Evolutionary conservation across 2,797 vertebrate species (phyloP).

Genomic region (Nothura maculosa): DNA sequence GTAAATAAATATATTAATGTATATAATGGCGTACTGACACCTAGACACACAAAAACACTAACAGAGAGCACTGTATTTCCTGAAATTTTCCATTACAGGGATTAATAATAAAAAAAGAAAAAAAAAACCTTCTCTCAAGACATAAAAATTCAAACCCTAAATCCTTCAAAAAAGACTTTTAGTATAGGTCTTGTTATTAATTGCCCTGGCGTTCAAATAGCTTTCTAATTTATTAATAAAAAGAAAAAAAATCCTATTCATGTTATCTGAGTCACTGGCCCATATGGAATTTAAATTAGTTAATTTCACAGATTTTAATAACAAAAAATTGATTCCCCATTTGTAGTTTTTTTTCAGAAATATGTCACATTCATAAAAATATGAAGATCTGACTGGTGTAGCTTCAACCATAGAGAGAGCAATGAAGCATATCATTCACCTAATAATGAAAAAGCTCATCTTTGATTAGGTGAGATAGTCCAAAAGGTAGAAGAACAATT

Average conservation of each 20-base stretch:
- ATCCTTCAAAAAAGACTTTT: constrained; percentile 34
- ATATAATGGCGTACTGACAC: neutral
- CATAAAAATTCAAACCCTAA: neutral
- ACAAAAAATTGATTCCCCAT: constrained; percentile 15
- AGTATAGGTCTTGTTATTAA: neutral
- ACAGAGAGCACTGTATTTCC: neutral
- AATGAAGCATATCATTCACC: constrained; percentile 2
- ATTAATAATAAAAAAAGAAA: neutral
- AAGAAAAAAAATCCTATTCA: neutral
- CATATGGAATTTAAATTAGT: constrained; percentile 68
- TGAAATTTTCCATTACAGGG: neutral
- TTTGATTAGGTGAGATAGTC: constrained; percentile 42
- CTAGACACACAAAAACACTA: neutral
- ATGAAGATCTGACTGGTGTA: neutral
- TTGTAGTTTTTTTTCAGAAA: constrained; percentile 28
- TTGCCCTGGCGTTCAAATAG: constrained; percentile 1
- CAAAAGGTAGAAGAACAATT: neutral
- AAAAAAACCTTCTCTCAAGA: neutral
- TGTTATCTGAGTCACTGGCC: constrained; percentile 44
- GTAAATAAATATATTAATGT: neutral
- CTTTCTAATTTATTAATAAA: constrained; percentile 23
- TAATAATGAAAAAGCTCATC: neutral
- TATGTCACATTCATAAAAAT: neutral
- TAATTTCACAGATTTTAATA: constrained; percentile 67
- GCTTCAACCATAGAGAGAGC: neutral